Base-by-base conservation (phyloP, 2,797 vertebrate species). In the Hephaestus fuliginosus region DNA sequence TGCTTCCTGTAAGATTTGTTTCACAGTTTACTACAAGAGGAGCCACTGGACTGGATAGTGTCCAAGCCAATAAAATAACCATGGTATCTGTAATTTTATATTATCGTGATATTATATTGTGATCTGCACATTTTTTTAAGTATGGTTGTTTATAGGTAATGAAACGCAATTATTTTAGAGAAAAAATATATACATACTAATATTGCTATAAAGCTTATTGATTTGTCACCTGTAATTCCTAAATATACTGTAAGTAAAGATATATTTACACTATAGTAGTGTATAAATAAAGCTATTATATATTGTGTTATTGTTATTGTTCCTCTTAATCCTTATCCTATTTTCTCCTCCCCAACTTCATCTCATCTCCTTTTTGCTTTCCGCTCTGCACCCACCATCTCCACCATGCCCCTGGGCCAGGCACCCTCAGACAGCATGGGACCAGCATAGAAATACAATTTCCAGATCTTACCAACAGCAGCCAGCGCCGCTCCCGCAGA, bases 321-420 rank as follows among this genome's bases (percentile, higher is more conserved):
- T 33, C 30, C 43, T 51, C 22, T 12, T 14, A 58, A 66, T 60
- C 15, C 2, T 53, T 8, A 15, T 77, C 1, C 22, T 3, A 25
- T 44, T 78, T 52, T 61, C 41, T 18, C 69, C 44, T 55, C 22
- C 15, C 20, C 13, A n/a, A 3, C 15, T 70, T 13, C 0, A 41
- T 68, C 8, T 69, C 43, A 22, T 20, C 12, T 15, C 3, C n/a
- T 39, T 73, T 73, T 22, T 30, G 20, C 52, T 58, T 57, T 55
- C 46, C 66, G 1, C 56, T 70, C 22, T 70, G 14, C 71, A 53
- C 52, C 81, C 70, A 41, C 64, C 56, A 22, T 56, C 63, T 65
- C 75, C 74, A 48, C 61, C 48, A 18, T 64, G 75, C 89, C 86
- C 44, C 64, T 39, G 58, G 81, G 82, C 67, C 78, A 81, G 58